These are phyloP conservation scores for Babylonia areolata DNA, from an alignment of 1,140 invertebrate genomes.

Conservation along the genomic window DNA sequence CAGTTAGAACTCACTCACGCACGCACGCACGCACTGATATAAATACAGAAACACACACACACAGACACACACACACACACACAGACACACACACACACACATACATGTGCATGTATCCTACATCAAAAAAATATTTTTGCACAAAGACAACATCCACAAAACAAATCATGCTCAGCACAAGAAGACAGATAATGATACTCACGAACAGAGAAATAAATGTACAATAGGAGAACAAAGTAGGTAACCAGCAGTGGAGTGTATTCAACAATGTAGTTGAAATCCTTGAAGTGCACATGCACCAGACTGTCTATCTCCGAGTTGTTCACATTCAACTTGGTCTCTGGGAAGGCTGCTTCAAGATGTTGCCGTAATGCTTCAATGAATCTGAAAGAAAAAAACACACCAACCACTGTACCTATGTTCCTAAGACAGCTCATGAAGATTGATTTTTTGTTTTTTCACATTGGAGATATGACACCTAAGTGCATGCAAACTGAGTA, in stretches of 20 bases:
- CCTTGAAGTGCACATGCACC: constrained; percentile 77
- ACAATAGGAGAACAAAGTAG: constrained; percentile 91
- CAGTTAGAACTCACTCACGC: background rate
- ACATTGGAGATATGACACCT: no score
- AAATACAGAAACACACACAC: no score
- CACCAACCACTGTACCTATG: no score
- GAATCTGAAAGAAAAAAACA: constrained; percentile 80
- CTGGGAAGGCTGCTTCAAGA: constrained; percentile 84
- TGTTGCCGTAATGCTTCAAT: constrained; percentile 84
- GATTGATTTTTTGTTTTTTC: no score
- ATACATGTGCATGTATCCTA: no score
- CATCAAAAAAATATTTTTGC: background rate
- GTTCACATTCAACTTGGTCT: constrained; percentile 70
- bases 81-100: background rate
- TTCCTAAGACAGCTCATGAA: no score
- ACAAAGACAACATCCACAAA: background rate
- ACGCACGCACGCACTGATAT: background rate
- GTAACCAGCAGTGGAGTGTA: constrained; percentile 89
- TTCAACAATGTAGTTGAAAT: constrained; percentile 89
- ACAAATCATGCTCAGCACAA: background rate
- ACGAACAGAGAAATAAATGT: constrained; percentile 95
- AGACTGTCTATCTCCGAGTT: constrained; percentile 76
- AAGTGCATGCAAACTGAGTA: no score
- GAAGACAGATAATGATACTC: constrained; percentile 77
- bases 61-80: no score